These are phyloP conservation scores for Rhynchopsitta pachyrhyncha DNA, from an alignment of 2,113 vertebrate genomes.

Conservation along the genomic window DNA sequence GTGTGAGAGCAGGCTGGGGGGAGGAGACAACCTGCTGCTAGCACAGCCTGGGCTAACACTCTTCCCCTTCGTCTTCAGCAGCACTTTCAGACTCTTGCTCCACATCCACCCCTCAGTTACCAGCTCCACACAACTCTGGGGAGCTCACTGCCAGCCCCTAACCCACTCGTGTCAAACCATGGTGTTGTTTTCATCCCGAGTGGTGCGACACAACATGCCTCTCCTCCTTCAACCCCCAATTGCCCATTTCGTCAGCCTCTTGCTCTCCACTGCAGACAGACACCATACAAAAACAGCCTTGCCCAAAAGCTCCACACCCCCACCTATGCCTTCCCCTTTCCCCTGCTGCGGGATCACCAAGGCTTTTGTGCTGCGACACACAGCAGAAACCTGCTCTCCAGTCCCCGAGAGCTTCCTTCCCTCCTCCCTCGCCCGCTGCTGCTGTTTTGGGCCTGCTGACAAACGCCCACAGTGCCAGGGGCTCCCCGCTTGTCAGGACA, in stretches of 20 bases:
- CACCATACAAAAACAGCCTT: neutral
- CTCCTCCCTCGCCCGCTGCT: neutral
- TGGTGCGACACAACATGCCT: rapidly evolving
- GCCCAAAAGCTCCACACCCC: neutral
- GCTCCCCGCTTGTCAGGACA: conserved; percentile 49
- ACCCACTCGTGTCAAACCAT: neutral
- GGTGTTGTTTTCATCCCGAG: rapidly evolving
- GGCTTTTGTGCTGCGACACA: neutral
- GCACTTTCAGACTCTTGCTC: neutral
- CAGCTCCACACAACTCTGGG: neutral
- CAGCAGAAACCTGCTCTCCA: neutral
- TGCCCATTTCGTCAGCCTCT: neutral
- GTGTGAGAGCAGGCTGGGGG: neutral
- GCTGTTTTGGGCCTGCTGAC: conserved; percentile 29
- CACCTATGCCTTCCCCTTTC: neutral
- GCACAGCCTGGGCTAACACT: neutral
- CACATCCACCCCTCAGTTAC: neutral
- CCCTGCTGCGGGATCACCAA: neutral
- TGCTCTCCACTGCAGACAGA: neutral
- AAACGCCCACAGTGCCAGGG: conserved; percentile 24
- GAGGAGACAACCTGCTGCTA: neutral
- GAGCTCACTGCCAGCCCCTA: neutral
- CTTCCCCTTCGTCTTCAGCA: neutral
- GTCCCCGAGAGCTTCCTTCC: neutral
- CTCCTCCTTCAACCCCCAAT: rapidly evolving